Conservation (phyloP, 2,888 invertebrate species). For the Andrena trimmerana region DNA sequence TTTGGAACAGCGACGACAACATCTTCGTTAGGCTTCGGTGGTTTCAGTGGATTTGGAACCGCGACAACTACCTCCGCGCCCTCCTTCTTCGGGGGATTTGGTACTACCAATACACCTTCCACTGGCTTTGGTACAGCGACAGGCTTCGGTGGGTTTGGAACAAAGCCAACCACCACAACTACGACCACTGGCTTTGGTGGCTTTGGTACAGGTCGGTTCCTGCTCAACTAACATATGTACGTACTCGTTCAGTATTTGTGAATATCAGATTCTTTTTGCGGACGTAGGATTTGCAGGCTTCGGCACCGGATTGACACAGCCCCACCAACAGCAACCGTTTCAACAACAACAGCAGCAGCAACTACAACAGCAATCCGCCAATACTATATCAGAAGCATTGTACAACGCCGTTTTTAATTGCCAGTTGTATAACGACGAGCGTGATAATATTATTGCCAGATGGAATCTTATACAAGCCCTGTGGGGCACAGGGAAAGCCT, state of each 20-base stretch:
- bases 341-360: conserved; percentile 84
- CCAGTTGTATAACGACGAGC: conserved; percentile 96
- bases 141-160: conserved; percentile 85
- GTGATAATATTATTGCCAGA: conserved; percentile 96
- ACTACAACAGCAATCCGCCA: conserved; percentile 86
- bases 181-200: conserved; percentile 85
- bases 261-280: neutral
- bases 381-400: conserved; percentile 89
- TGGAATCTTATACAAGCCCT: conserved; percentile 98
- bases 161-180: conserved; percentile 85
- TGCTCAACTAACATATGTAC: neutral
- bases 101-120: conserved; percentile 85
- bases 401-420: conserved; percentile 92
- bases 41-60: conserved; percentile 81
- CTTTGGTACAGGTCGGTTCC: conserved; percentile 78
- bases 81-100: conserved; percentile 86
- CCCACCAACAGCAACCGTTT: conserved; percentile 68
- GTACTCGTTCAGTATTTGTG: neutral
- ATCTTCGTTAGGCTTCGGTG: conserved; percentile 77
- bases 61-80: conserved; percentile 81
- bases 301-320: conserved; percentile 75
- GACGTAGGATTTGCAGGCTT: conserved; percentile 77
- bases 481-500: conserved; percentile 94
- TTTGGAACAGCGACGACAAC: conserved; percentile 79
- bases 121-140: conserved; percentile 83